A percentile compares a stretch with the other conserved stretches of the same genome.
Conservation (phyloP, 2,797 vertebrate species). For the Phrynocephalus guinanensis region DNA sequence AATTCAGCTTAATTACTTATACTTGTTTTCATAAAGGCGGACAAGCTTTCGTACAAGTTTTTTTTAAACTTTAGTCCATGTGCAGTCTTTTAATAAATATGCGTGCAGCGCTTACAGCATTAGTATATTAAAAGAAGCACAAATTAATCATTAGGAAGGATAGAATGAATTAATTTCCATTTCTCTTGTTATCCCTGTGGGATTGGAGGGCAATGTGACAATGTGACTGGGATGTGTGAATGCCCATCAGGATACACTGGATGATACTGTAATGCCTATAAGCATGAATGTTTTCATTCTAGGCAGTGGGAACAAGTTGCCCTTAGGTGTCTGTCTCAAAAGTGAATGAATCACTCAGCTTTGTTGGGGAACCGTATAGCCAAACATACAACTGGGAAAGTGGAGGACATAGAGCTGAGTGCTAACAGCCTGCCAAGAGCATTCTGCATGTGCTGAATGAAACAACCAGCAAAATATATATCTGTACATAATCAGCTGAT, state of each 20-base stretch:
- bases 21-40: not conserved
- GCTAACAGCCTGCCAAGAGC: not conserved
- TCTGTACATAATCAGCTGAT: no score
- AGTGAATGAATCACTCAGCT: conserved; percentile 57
- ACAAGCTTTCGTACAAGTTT: not conserved
- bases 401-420: not conserved
- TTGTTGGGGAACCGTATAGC: not conserved
- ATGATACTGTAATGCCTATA: conserved; percentile 66
- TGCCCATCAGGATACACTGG: conserved; percentile 79
- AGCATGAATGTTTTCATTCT: not conserved
- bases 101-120: not conserved
- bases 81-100: conserved; percentile 60
- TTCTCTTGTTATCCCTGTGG: conserved; percentile 73
- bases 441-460: not conserved
- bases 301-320: not conserved
- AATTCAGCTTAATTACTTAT: not conserved
- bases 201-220: conserved; percentile 76
- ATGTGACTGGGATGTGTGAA: conserved; percentile 75
- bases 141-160: no score
- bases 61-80: not conserved
- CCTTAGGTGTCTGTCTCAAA: no score
- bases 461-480: not conserved
- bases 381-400: no score
- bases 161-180: no score
- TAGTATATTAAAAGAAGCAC: no score